A percentile compares a stretch with the other conserved stretches of the same genome.
phyloP scores from a whole-genome alignment of 2,797 vertebrate species.

The Eptatretus atami region DNA sequence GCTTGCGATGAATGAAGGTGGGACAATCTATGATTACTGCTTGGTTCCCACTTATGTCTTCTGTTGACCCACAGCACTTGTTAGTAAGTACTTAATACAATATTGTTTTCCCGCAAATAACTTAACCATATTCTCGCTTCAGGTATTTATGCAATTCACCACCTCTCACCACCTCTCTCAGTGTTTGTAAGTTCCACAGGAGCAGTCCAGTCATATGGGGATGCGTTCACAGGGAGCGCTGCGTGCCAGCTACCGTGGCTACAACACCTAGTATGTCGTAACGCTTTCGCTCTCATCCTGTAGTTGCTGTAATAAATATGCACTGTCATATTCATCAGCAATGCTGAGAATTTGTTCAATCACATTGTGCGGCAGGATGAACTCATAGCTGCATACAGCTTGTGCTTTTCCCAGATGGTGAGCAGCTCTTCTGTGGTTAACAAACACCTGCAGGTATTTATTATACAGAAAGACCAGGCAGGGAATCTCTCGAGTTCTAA shows the following conservation, averaged over 20 bases:
- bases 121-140: no score
- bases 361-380: conserved; percentile 20
- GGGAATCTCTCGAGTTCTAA: conserved; percentile 41
- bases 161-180: conserved; percentile 14
- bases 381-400: conserved; percentile 37
- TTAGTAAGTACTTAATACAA: conserved; percentile 25
- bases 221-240: conserved; percentile 45
- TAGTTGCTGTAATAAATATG: neutral
- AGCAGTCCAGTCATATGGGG: conserved; percentile 67
- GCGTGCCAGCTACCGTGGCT: conserved; percentile 45
- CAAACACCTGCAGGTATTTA: conserved; percentile 36
- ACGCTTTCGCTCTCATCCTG: fast-evolving
- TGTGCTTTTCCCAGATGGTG: conserved; percentile 50
- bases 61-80: conserved; percentile 35
- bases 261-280: conserved; percentile 30
- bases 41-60: conserved; percentile 67
- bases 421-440: conserved; percentile 51
- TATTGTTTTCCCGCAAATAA: no score
- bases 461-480: conserved; percentile 34
- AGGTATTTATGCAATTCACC: neutral
- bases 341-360: no score
- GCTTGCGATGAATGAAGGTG: conserved; percentile 53
- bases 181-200: conserved; percentile 47
- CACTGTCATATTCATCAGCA: neutral
- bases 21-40: conserved; percentile 67